These are phyloP conservation scores for Mirza zaza DNA, from an alignment of 2,113 vertebrate genomes.

Conservation along the genomic window DNA sequence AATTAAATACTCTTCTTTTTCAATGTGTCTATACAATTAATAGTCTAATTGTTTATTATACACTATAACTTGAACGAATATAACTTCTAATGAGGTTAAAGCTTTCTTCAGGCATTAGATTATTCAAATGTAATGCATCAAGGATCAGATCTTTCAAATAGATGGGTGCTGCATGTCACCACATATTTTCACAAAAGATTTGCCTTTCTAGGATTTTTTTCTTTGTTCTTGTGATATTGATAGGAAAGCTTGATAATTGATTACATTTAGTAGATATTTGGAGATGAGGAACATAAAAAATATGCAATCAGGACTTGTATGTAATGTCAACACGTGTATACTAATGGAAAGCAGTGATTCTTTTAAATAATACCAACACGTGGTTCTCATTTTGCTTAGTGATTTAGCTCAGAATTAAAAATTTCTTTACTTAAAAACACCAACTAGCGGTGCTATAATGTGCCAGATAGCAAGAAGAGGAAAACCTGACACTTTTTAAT, in stretches of 20 bases:
- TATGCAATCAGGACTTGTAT: neutral
- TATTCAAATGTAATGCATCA: neutral
- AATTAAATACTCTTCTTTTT: neutral
- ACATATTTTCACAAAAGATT: neutral
- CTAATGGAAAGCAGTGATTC: neutral
- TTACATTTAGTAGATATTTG: neutral
- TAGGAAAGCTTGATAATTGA: neutral
- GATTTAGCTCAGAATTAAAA: slow-evolving; percentile 49
- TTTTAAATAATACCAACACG: neutral
- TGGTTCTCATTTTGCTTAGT: neutral
- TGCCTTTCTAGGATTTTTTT: neutral
- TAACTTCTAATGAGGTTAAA: neutral
- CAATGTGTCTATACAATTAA: neutral
- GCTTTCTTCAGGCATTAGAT: neutral
- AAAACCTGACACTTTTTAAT: slow-evolving; percentile 23
- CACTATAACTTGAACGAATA: neutral
- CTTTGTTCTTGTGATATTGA: neutral
- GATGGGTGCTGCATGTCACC: neutral
- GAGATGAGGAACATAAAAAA: neutral
- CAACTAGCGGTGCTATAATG: neutral
- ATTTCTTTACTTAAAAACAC: neutral
- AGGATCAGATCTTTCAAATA: neutral
- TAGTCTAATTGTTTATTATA: neutral
- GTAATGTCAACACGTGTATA: neutral
- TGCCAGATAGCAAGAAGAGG: neutral